Evolutionary conservation across 64 coral and sea anemone genomes (phyloP), one percentile per base, ranked within the genome.

Genomic region (Montipora sp.): DNA sequence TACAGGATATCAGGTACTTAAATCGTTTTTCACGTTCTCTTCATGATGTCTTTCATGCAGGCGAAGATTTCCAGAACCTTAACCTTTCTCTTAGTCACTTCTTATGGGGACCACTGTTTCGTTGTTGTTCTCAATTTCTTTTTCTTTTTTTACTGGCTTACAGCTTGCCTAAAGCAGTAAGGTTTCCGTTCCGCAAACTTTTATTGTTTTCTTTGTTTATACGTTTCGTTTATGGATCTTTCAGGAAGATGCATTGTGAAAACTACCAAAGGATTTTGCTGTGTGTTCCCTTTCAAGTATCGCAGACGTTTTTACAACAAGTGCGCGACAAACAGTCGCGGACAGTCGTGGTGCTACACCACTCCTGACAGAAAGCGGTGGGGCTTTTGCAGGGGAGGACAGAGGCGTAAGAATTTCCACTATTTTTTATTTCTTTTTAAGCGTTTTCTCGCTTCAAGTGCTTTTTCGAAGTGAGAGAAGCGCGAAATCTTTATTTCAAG

Each of bases 281-380:
- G 91, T 22, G 75, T 74, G 18, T 50, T 85, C 9, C 83, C 91
- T n/a, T 93, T 93, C 55, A 80, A 13, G n/a, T 93, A 93, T 55
- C 51, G 45, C 0, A 59, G 83, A 3, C 55, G 55, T 8, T 12
- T 9, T 16, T 93, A 93, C 75, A 87, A 36, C 58, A 78, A 18
- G 15, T 93, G 91, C 27, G 59, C 74, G 5, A 87, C 5, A 60
- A 70, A 66, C 10, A 11, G 59, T 51, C 36, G 73, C 43, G 61
- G 61, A 57, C 73, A 73, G 65, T 5, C 75, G 12, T 93, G 91
- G 91, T 93, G 91, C 44, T 75, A 59, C 51, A 87, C 46, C 5
- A 91, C 61, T 4, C 65, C 83, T 12, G 75, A 88, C 75, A 57
- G 19, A 57, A 93, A 55, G 47, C 51, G 18, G 18, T 93, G 82